Evolutionary conservation across 2,888 invertebrate genomes (phyloP), one percentile per base, ranked within the genome.

Genomic region (Drosophila eohydei): DNA sequence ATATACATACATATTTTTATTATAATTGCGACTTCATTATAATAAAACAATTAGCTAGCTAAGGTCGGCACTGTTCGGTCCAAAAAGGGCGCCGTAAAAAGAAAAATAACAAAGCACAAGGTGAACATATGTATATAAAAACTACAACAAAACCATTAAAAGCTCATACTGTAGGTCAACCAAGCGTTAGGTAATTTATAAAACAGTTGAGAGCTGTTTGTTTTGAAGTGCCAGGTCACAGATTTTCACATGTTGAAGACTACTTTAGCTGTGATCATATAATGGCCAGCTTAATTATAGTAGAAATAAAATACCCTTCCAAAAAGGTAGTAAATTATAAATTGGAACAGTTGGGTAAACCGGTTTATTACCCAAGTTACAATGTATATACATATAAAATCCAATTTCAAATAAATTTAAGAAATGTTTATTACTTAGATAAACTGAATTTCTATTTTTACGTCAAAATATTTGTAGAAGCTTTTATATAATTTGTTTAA

Each of bases 31-130:
- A 21, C 12, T 56, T 43, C 50, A 34, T 36, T 58, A 56, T 21
- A 48, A 62, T 61, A 58, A 63, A 54, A 60, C 51, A 69, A 64
- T 74, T 60, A 64, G 51, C 44, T 26, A 7, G 4, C 62, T 74
- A 61, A 76, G 77, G 77, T 68, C 72, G 41, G 9, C 56, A 28
- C 54, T 43, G 38, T 43, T 40, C 1, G 34, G 32, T 32, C 26
- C 21, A 60, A 50, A 72, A 67, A 55, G 61, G 63, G 56, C 38
- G 54, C 51, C 40, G 59, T 71, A 36, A 66, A 54, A 64, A 50
- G 21, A 21, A 16, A 4, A 36, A 34, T 16, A 21, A 41, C 58
- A 50, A 59, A 51, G 21, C 1, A 14, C 62, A 63, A 75, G 67
- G 76, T 72, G 38, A 71, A 11, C 32, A 44, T 30, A n/a, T 26